phyloP scores from a whole-genome alignment of 2,113 vertebrate genomes.

The Oncorhynchus mykiss region DNA sequence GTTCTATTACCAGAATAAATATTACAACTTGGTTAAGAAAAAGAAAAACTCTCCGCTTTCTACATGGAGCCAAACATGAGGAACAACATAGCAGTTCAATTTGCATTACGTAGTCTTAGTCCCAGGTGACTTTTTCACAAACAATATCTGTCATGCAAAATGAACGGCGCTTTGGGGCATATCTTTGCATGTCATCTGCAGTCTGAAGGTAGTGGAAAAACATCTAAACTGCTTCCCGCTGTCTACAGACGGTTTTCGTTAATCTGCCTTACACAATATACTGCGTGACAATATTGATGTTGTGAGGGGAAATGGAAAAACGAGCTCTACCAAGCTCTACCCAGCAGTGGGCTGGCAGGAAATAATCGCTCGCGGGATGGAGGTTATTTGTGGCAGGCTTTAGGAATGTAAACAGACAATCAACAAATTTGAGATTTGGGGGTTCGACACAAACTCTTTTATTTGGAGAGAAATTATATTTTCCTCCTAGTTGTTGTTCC shows the following conservation, averaged over 20 bases:
- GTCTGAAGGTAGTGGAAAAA: background rate
- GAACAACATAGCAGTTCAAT: constrained; percentile 7
- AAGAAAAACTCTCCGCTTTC: background rate
- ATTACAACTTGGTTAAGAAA: background rate
- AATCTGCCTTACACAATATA: constrained; percentile 4
- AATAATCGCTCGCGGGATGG: background rate
- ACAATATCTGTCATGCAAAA: background rate
- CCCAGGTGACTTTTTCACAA: constrained; percentile 1
- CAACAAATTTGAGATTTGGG: background rate
- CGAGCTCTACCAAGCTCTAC: background rate
- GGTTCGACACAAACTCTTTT: constrained; percentile 20
- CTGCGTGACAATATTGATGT: background rate
- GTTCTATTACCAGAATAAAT: background rate
- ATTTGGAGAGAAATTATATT: constrained; percentile 19
- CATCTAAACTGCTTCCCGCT: background rate
- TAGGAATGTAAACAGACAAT: background rate
- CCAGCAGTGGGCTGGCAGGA: background rate
- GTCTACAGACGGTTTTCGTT: background rate
- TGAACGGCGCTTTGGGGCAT: background rate
- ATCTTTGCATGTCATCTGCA: constrained; percentile 7
- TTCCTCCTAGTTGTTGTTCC: background rate
- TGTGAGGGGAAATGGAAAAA: background rate
- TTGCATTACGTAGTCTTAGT: constrained; percentile 15
- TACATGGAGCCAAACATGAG: background rate
- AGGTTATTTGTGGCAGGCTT: too few species aligned